Percentiles rank a stretch among this genome's conserved stretches.
phyloP scores from a whole-genome alignment of 1,140 invertebrate genomes.

The Stegodyphus mimosarum region DNA sequence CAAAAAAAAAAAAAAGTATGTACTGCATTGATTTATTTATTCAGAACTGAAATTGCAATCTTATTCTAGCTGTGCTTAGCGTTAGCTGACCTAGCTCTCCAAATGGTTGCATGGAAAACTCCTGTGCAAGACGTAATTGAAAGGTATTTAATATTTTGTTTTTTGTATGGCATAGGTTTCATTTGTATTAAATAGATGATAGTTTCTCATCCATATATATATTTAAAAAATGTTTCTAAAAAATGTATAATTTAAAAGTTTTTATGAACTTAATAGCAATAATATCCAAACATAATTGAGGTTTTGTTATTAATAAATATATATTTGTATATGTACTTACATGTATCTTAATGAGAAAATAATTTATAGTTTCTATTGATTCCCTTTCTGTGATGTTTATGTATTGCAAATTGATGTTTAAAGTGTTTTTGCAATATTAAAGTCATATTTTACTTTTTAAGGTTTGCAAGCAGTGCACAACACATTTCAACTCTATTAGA shows the following conservation, averaged over 20 bases:
- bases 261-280: no score
- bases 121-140: slow-evolving; percentile 87
- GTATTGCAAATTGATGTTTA: neutral
- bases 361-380: neutral
- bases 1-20: no score
- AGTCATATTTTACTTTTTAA: slow-evolving; percentile 41
- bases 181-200: no score
- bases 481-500: slow-evolving; percentile 78
- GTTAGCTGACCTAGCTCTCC: slow-evolving; percentile 90
- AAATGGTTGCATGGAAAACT: slow-evolving; percentile 92
- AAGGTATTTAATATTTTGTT: slow-evolving; percentile 68
- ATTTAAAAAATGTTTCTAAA: no score
- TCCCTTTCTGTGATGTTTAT: neutral
- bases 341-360: neutral
- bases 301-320: neutral
- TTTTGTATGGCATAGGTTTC: no score
- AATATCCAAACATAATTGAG: neutral
- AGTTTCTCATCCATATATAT: no score
- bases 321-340: neutral
- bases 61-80: slow-evolving; percentile 84
- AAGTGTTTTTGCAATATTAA: neutral
- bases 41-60: no score
- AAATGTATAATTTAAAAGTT: no score
- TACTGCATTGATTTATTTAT: no score
- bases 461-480: slow-evolving; percentile 67